These are phyloP conservation scores for Xiphophorus maculatus DNA, from an alignment of 2,113 vertebrate species.

Conservation along the genomic window DNA sequence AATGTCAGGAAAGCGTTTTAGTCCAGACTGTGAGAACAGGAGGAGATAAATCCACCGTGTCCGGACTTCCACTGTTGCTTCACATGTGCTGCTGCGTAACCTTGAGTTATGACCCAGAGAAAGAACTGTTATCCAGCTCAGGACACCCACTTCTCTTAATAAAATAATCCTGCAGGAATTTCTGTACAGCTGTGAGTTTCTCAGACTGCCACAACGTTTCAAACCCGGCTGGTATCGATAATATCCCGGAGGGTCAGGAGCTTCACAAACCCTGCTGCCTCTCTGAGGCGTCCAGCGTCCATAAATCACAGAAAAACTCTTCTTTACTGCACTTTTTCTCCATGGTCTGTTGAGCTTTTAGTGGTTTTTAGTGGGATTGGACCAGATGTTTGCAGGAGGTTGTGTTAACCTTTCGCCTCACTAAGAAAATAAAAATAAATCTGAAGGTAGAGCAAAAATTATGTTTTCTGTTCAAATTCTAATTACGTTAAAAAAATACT, in stretches of 20 bases:
- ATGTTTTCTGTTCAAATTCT: too few species aligned
- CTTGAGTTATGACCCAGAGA: conserved; percentile 23
- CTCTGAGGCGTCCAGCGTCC: conserved; percentile 28
- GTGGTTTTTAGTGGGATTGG: conserved; percentile 52
- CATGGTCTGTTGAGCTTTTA: conserved; percentile 52
- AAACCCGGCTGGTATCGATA: conserved; percentile 25
- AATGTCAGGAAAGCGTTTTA: not conserved
- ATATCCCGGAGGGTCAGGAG: conserved; percentile 29
- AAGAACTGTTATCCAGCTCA: conserved; percentile 21
- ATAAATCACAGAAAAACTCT: conserved; percentile 50
- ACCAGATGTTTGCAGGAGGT: conserved; percentile 62
- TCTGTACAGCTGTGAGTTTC: conserved; percentile 45
- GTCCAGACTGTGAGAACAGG: not conserved
- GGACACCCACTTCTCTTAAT: conserved; percentile 53
- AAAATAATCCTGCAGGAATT: conserved; percentile 63
- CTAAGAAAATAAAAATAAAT: too few species aligned
- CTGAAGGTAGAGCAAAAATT: too few species aligned
- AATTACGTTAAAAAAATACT: too few species aligned
- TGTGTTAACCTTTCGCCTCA: too few species aligned
- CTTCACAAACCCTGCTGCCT: conserved; percentile 28
- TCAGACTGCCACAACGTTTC: conserved; percentile 56
- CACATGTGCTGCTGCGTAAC: conserved; percentile 19
- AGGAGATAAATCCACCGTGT: conserved; percentile 9
- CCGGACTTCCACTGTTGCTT: not conserved
- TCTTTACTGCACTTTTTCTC: conserved; percentile 53